A percentile compares a stretch with the other conserved stretches of the same genome.
These are phyloP conservation scores for Halcyon chelicuti DNA, from an alignment of 2,797 vertebrate species.

Conservation along the genomic window DNA sequence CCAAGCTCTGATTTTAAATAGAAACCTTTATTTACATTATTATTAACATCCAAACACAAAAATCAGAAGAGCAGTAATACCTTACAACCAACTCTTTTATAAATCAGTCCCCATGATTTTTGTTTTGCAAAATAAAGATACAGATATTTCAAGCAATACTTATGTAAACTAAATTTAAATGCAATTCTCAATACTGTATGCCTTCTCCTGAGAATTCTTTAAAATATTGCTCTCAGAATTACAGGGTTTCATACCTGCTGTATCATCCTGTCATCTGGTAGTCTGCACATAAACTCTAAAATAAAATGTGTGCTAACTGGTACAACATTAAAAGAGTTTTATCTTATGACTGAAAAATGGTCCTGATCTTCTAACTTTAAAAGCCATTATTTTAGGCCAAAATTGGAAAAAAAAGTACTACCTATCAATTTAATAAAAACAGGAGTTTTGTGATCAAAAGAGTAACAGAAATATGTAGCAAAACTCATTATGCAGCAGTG, in stretches of 20 bases:
- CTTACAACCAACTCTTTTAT: constrained; percentile 85
- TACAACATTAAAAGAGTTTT: constrained; percentile 50
- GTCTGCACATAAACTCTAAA: constrained; percentile 45
- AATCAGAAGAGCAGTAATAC: constrained; percentile 84
- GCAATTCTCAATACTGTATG: constrained; percentile 71
- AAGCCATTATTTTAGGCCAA: neutral
- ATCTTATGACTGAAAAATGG: neutral
- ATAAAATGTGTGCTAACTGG: constrained; percentile 52
- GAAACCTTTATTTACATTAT: constrained; percentile 97
- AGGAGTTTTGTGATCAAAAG: neutral
- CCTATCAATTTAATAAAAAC: neutral
- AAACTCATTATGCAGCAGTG: neutral
- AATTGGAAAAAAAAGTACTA: neutral
- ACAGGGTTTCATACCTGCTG: constrained; percentile 54
- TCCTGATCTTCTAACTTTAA: neutral
- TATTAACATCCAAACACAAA: constrained; percentile 89
- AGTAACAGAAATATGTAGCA: neutral
- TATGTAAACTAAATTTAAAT: constrained; percentile 76
- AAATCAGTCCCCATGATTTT: constrained; percentile 72
- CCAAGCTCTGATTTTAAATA: constrained; percentile 85
- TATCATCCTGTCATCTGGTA: constrained; percentile 49
- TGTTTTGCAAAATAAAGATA: constrained; percentile 73
- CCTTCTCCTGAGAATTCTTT: constrained; percentile 79
- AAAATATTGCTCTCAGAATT: constrained; percentile 80
- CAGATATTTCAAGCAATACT: constrained; percentile 71